Evolutionary conservation across 2,113 vertebrate species (phyloP), one percentile per base, ranked within the genome.

Genomic region (Istiophorus platypterus): DNA sequence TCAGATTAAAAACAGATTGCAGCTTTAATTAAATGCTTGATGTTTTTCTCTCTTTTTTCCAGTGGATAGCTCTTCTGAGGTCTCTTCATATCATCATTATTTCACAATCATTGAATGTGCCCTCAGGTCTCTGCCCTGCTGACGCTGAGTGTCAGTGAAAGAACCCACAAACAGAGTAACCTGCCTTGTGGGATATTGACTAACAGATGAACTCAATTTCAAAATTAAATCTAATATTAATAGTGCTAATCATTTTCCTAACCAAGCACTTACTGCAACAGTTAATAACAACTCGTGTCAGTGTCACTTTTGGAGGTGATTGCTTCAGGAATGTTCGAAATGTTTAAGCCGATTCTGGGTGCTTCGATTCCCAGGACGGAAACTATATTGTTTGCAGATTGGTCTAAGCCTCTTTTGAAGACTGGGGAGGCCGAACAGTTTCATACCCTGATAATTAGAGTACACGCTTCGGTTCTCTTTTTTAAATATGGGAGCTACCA

Each of bases 41-140:
- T 54, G 49, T 5, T 54, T 82, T 22, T 37, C 58, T 24, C n/a
- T 67, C 39, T 37, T 62, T 57, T 27, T 56, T 22, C 61, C 1
- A 22, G 26, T 12, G 41, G 17, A 22, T 42, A 18, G 27, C 57
- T 42, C 47, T 26, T 66, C 69, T 27, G 64, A 65, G 77, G 47
- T 22, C 56, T 85, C 14, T 42, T 52, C 49, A 17, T n/a, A 76
- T 85, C 31, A 84, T 87, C n/a, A n/a, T n/a, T n/a, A 37, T 37
- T 81, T 81, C 89, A 89, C 87, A 80, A 76, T 81, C 27, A 34
- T 4, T 67, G 77, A 76, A 22, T 42, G 2, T 24, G 3, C 56
- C 68, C 76, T 52, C 27, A 61, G 81, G 78, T 70, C 31, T 8
- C 37, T 52, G 52, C 39, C 29, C 42, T 64, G 72, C 68, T n/a